These are phyloP conservation scores for Melanaphis sacchari DNA, from an alignment of 1,140 invertebrate genomes.

Conservation along the genomic window DNA sequence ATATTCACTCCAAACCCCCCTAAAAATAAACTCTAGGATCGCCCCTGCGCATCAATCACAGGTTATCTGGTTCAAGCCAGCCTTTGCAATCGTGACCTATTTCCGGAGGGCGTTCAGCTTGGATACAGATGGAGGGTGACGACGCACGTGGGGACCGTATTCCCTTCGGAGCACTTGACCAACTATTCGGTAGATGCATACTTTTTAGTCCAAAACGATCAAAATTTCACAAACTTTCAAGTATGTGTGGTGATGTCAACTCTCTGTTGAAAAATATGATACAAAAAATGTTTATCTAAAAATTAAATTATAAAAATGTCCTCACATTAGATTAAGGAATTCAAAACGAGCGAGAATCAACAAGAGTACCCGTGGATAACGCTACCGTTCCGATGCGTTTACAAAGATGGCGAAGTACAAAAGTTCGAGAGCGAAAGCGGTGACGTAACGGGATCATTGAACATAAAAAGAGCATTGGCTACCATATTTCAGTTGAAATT, in stretches of 20 bases:
- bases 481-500: conserved; percentile 60
- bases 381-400: conserved; percentile 28
- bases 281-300: background rate
- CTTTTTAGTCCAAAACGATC: conserved; percentile 4
- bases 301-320: background rate
- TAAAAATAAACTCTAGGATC: too few species aligned
- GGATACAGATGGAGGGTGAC: conserved; percentile 40
- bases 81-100: conserved; percentile 19
- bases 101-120: conserved; percentile 36
- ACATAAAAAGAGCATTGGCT: conserved; percentile 61
- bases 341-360: background rate
- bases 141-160: conserved; percentile 41
- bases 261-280: background rate
- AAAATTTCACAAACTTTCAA: conserved; percentile 34
- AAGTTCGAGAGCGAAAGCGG: conserved; percentile 9
- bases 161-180: conserved; percentile 53
- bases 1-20: too few species aligned
- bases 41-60: background rate
- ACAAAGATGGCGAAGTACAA: conserved; percentile 51
- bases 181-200: conserved; percentile 40
- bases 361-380: conserved; percentile 34
- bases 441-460: conserved; percentile 60
- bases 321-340: conserved; percentile 7
- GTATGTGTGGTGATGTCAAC: background rate
- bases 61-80: conserved; percentile 14